Conservation (phyloP, 2,113 vertebrate genomes). For the Menidia beryllina region DNA sequence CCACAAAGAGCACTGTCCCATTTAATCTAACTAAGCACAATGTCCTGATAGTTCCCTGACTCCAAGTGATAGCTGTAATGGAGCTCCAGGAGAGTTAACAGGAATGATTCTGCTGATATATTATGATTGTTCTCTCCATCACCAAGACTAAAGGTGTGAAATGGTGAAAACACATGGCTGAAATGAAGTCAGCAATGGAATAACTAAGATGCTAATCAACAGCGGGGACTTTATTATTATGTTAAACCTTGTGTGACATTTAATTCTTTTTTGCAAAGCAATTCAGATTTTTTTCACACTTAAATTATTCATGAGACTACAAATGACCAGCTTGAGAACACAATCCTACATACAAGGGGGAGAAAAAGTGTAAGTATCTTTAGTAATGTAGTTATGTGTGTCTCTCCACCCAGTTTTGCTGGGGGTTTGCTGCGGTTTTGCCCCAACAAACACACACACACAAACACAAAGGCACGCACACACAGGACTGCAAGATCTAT, state of each 20-base stretch:
- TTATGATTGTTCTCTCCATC: constrained; percentile 46
- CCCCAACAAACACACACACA: too few relatives aligned
- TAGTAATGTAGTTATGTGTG: background rate
- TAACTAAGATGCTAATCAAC: constrained; percentile 43
- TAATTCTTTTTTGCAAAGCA: constrained; percentile 25
- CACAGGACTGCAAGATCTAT: background rate
- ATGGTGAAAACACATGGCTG: constrained; percentile 23
- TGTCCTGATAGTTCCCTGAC: constrained; percentile 34
- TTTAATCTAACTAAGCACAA: constrained; percentile 42
- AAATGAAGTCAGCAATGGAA: constrained; percentile 15
- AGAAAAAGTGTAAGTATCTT: constrained; percentile 1
- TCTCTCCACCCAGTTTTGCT: constrained; percentile 23
- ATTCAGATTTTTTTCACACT: constrained; percentile 40
- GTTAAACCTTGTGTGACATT: constrained; percentile 45
- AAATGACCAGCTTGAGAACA: constrained; percentile 34
- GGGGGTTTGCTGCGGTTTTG: too few relatives aligned
- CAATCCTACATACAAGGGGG: constrained; percentile 7
- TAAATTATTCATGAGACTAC: constrained; percentile 59
- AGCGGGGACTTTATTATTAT: constrained; percentile 52
- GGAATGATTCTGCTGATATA: constrained; percentile 47
- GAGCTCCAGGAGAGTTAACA: constrained; percentile 37
- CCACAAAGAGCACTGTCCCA: constrained; percentile 48
- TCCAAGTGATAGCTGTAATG: constrained; percentile 28
- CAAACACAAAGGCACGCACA: constrained; percentile 5
- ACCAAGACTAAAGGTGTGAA: constrained; percentile 47